Evolutionary conservation across 1,140 invertebrate species (phyloP).

Genomic region (Telenomus remus): DNA sequence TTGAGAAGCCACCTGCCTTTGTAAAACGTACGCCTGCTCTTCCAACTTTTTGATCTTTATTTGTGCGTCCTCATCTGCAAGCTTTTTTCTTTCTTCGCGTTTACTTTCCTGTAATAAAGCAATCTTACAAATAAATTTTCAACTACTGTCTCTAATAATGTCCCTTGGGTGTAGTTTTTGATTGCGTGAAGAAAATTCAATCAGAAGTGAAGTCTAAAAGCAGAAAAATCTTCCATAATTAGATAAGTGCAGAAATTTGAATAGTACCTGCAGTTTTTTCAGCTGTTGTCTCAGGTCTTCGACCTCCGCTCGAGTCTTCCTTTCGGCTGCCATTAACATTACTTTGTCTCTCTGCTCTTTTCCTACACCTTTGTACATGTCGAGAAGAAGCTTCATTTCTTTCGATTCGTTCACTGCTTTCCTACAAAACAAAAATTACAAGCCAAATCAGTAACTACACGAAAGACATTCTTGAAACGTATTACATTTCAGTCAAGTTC

Average conservation of each 20-base stretch:
- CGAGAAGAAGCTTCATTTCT: slow-evolving; percentile 93
- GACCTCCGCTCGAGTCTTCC: slow-evolving; percentile 90
- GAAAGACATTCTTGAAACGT: no score
- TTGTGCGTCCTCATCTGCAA: slow-evolving; percentile 95
- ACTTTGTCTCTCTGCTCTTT: slow-evolving; percentile 98
- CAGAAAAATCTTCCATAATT: no score
- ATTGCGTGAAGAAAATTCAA: no score
- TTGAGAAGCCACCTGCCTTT: slow-evolving; percentile 88
- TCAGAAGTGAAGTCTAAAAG: no score
- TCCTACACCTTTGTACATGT: slow-evolving; percentile 97
- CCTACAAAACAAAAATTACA: slow-evolving; percentile 73
- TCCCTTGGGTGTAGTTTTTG: slow-evolving; percentile 15
- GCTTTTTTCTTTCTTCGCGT: slow-evolving; percentile 91
- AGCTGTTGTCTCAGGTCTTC: slow-evolving; percentile 91
- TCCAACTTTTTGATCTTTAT: slow-evolving; percentile 96
- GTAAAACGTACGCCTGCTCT: slow-evolving; percentile 89
- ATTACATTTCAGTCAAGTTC: no score
- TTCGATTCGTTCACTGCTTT: slow-evolving; percentile 94
- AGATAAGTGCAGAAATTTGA: neutral
- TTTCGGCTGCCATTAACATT: slow-evolving; percentile 95
- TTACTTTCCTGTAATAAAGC: slow-evolving; percentile 85
- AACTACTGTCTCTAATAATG: slow-evolving; percentile 32
- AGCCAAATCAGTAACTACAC: neutral
- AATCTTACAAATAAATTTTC: slow-evolving; percentile 52
- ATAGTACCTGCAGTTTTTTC: slow-evolving; percentile 85